Evolutionary conservation across 2,888 invertebrate species (phyloP).

Genomic region (Parnassius apollo): DNA sequence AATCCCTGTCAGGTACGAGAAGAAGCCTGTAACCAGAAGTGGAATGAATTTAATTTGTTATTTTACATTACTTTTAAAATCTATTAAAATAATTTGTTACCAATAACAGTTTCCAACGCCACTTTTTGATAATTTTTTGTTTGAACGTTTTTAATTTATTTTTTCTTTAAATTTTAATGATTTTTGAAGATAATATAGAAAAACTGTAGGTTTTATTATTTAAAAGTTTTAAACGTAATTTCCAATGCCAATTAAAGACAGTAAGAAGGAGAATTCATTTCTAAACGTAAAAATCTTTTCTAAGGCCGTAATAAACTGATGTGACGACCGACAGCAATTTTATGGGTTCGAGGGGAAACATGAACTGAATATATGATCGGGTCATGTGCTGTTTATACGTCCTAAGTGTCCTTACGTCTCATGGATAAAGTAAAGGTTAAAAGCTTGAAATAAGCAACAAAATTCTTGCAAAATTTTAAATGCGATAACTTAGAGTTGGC

Average conservation of each 20-base stretch:
- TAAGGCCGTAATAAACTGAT: constrained; percentile 66
- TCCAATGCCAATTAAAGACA: background rate
- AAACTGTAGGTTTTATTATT: background rate
- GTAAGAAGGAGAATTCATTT: background rate
- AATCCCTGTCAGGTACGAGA: too few species aligned
- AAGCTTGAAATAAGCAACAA: background rate
- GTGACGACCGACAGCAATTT: constrained; percentile 60
- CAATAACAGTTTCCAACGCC: too few species aligned
- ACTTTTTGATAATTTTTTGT: too few species aligned
- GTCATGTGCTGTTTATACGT: constrained; percentile 9
- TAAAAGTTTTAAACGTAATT: background rate
- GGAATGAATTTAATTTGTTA: too few species aligned
- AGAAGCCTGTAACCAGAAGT: too few species aligned
- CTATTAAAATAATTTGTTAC: too few species aligned
- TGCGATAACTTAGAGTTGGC: too few species aligned
- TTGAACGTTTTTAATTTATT: too few species aligned
- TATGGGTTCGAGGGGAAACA: constrained; percentile 54
- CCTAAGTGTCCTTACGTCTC: constrained; percentile 2
- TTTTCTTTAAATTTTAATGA: too few species aligned
- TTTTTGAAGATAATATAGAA: too few species aligned
- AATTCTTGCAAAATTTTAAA: too few species aligned
- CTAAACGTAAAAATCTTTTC: constrained; percentile 59
- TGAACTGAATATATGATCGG: constrained; percentile 41
- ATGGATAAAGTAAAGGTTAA: constrained; percentile 10
- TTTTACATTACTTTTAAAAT: too few species aligned